Percentiles rank a stretch among this genome's conserved stretches.
Conservation (phyloP, 1,140 invertebrate species). For the Diprion similis region DNA sequence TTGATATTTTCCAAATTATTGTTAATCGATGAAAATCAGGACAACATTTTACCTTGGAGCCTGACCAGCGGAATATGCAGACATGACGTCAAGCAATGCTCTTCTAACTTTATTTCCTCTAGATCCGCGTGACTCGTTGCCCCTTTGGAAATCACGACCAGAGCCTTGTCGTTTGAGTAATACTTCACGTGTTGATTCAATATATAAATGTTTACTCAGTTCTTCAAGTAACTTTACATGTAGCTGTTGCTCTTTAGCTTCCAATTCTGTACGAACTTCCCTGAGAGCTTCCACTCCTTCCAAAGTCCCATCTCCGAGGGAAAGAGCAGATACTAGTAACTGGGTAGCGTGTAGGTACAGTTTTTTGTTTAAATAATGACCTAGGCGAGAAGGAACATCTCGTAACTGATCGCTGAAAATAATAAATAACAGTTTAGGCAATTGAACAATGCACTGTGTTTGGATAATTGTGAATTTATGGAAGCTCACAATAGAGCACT, state of each 20-base stretch:
- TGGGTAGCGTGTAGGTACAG: conserved; percentile 89
- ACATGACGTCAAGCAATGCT: conserved; percentile 42
- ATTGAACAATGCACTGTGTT: conserved; percentile 13
- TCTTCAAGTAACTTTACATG: conserved; percentile 76
- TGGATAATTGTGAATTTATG: conserved; percentile 18
- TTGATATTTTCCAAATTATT: conserved; percentile 13
- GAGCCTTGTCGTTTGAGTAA: conserved; percentile 69
- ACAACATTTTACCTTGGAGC: conserved; percentile 30
- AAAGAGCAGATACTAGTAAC: conserved; percentile 74
- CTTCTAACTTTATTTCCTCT: conserved; percentile 48
- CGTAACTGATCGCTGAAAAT: conserved; percentile 76
- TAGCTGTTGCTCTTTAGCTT: conserved; percentile 75
- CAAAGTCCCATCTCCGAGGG: conserved; percentile 74
- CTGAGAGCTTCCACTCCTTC: conserved; percentile 82
- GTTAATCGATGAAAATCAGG: conserved; percentile 13
- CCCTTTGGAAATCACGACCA: conserved; percentile 65
- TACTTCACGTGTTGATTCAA: conserved; percentile 68
- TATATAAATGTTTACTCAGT: conserved; percentile 77
- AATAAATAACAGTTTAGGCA: conserved; percentile 30
- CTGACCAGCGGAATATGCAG: conserved; percentile 31
- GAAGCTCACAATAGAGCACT: conserved; percentile 42
- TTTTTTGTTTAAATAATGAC: conserved; percentile 74
- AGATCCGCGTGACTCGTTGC: conserved; percentile 62
- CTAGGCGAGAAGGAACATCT: conserved; percentile 79
- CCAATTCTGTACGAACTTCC: conserved; percentile 77